Evolutionary conservation across 2,113 vertebrate genomes (phyloP).

Genomic region (Narcine bancroftii): DNA sequence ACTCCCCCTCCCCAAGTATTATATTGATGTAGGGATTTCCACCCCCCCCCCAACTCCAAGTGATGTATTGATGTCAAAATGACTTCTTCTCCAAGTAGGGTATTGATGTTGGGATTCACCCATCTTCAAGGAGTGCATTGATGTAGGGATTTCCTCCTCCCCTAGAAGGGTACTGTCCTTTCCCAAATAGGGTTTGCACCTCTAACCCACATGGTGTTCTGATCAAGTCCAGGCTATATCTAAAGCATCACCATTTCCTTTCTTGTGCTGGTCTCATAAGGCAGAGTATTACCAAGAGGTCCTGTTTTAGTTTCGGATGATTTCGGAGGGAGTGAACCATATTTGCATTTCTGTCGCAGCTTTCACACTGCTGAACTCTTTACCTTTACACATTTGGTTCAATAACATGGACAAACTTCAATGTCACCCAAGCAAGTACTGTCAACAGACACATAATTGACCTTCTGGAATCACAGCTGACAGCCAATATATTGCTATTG

Average conservation of each 20-base stretch:
- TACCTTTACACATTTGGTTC: background rate
- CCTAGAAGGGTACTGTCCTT: too few relatives aligned
- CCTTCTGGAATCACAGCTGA: background rate
- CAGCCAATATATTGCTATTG: background rate
- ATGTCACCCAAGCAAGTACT: background rate
- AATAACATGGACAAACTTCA: background rate
- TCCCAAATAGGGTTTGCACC: too few relatives aligned
- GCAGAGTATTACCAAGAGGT: background rate
- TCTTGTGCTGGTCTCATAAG: background rate
- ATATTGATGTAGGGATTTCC: too few relatives aligned
- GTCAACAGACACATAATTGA: background rate
- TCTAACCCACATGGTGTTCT: background rate
- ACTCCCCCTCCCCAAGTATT: too few relatives aligned
- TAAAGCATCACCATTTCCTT: background rate
- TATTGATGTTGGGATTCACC: too few relatives aligned
- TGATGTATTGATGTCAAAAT: too few relatives aligned
- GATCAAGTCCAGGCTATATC: background rate
- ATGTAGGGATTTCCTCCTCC: too few relatives aligned
- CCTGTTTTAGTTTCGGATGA: background rate
- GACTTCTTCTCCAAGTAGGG: too few relatives aligned
- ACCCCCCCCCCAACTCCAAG: too few relatives aligned
- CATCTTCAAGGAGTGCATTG: too few relatives aligned
- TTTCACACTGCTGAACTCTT: background rate
- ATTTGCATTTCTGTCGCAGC: background rate
- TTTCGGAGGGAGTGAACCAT: too few relatives aligned